Percentiles rank a stretch among this genome's conserved stretches.
phyloP scores from a whole-genome alignment of 1,140 invertebrate genomes.

The Andrena cerasifolii region DNA sequence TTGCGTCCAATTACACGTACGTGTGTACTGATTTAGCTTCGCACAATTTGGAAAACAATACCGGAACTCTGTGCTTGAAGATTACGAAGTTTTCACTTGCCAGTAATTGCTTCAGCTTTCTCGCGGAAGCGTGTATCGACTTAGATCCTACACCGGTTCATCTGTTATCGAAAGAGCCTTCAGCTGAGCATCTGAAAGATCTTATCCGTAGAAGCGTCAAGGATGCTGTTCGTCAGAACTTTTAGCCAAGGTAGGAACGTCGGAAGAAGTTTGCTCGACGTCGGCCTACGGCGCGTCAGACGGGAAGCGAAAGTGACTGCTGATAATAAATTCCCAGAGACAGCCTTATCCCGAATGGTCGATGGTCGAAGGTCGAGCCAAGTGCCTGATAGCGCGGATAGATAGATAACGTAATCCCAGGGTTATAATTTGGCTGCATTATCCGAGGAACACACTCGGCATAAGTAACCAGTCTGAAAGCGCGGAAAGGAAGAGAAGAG shows the following conservation, averaged over 20 bases:
- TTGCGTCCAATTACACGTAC: background rate
- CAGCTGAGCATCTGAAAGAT: conserved; percentile 26
- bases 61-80: no score
- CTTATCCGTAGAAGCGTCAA: conserved; percentile 20
- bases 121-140: no score
- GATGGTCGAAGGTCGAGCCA: conserved; percentile 21
- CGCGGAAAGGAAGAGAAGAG: conserved; percentile 17
- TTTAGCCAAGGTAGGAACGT: background rate
- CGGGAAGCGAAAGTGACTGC: no score
- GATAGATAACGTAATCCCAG: conserved; percentile 61
- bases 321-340: conserved; percentile 44
- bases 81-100: no score
- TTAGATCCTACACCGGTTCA: no score
- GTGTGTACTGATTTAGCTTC: background rate
- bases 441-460: conserved; percentile 45
- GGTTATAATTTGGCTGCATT: conserved; percentile 66
- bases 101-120: no score
- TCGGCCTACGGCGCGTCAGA: background rate
- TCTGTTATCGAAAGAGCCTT: background rate
- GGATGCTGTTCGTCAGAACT: background rate
- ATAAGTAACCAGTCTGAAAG: conserved; percentile 48
- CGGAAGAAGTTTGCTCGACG: background rate
- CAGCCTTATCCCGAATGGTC: conserved; percentile 7
- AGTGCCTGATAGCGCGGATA: conserved; percentile 51
- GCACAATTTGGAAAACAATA: background rate